A percentile compares a stretch with the other conserved stretches of the same genome.
These are phyloP conservation scores for Mormyrus iriodes DNA, from an alignment of 2,113 vertebrate genomes.

Conservation along the genomic window DNA sequence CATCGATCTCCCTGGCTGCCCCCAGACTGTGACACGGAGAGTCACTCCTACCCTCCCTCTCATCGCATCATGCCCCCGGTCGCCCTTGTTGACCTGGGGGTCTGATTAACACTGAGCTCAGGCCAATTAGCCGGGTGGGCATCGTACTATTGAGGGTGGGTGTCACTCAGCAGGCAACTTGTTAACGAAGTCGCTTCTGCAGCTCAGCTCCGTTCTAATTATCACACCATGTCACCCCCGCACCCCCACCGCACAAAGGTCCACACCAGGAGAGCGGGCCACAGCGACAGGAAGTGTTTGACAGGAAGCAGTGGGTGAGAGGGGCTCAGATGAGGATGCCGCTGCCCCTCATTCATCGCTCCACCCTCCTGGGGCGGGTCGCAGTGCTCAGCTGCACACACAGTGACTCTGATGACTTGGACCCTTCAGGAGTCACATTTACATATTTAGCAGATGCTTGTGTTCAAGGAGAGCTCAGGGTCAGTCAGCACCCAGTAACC, in stretches of 20 bases:
- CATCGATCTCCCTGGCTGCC: neutral
- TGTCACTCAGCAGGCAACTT: constrained; percentile 27
- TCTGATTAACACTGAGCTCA: constrained; percentile 52
- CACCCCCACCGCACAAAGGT: neutral
- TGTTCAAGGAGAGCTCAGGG: neutral
- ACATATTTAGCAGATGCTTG: neutral
- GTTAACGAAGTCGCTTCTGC: constrained; percentile 21
- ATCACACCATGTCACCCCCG: constrained; percentile 24
- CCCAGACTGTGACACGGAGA: no score
- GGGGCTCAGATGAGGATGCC: neutral
- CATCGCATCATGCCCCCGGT: constrained; percentile 41
- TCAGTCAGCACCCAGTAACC: neutral
- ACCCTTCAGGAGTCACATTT: neutral
- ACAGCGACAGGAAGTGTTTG: neutral
- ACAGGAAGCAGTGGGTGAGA: neutral
- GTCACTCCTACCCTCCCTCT: neutral
- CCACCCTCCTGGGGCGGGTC: neutral
- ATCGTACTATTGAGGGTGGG: constrained; percentile 28
- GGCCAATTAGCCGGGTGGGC: constrained; percentile 47
- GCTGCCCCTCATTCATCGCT: neutral
- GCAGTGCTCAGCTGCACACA: neutral
- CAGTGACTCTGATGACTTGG: neutral
- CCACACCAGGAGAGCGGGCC: neutral
- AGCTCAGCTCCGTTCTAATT: neutral
- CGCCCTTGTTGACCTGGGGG: constrained; percentile 42